phyloP scores from a whole-genome alignment of 1,140 invertebrate species.

The Caenorhabditis inopinata region DNA sequence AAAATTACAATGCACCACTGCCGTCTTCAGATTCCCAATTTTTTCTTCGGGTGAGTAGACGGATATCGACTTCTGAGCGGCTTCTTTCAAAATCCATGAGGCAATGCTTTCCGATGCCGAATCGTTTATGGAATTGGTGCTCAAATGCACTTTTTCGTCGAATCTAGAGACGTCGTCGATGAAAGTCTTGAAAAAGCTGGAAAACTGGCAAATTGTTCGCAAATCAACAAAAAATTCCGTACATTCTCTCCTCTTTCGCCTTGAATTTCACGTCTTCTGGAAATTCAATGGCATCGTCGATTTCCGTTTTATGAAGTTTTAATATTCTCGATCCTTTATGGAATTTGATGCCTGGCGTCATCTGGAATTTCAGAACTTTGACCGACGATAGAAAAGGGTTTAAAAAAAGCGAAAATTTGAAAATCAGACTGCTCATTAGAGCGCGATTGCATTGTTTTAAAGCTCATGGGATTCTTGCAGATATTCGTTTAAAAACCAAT shows the following conservation, averaged over 20 bases:
- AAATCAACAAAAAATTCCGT: no score
- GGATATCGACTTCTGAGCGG: background rate
- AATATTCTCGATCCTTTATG: background rate
- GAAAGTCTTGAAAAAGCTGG: background rate
- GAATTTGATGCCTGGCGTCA: background rate
- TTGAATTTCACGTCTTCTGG: background rate
- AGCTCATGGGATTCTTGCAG: no score
- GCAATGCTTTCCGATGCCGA: background rate
- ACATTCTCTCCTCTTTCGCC: background rate
- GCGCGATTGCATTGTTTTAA: background rate
- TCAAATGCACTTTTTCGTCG: background rate
- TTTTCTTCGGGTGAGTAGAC: background rate
- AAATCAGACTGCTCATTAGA: background rate
- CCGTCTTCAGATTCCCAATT: background rate
- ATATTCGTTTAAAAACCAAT: no score
- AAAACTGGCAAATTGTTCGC: no score
- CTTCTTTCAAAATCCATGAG: background rate
- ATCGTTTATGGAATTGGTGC: background rate
- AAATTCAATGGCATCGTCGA: background rate
- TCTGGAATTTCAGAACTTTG: no score
- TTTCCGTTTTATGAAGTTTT: background rate
- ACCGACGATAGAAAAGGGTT: background rate
- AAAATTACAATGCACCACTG: slow-evolving; percentile 3
- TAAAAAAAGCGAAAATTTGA: background rate
- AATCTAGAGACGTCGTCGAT: background rate